These are phyloP conservation scores for Rhingia campestris DNA, from an alignment of 2,888 invertebrate species.

Conservation along the genomic window DNA sequence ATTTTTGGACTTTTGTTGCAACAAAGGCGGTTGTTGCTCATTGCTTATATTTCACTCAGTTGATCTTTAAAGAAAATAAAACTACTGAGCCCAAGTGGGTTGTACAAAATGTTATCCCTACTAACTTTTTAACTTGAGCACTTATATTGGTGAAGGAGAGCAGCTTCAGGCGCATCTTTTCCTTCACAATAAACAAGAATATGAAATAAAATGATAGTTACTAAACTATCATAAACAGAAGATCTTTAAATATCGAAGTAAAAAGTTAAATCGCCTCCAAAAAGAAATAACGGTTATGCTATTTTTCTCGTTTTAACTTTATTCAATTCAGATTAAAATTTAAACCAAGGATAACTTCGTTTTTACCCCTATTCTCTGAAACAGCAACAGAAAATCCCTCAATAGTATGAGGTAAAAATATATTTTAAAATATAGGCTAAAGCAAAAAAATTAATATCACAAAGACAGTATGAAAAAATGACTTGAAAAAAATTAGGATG, in stretches of 20 bases:
- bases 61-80: conserved; percentile 41
- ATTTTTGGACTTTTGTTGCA: conserved; percentile 24
- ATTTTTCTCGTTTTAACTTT: conserved; percentile 24
- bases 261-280: conserved; percentile 53
- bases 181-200: conserved; percentile 8
- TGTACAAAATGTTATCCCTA: too few relatives aligned
- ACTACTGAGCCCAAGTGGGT: not conserved
- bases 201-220: conserved; percentile 21
- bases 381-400: conserved; percentile 28
- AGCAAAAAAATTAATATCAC: conserved; percentile 42
- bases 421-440: conserved; percentile 18
- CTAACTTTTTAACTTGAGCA: too few relatives aligned
- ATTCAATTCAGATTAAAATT: conserved; percentile 54
- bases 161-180: not conserved
- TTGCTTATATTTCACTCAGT: conserved; percentile 20
- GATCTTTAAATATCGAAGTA: conserved; percentile 47
- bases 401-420: conserved; percentile 33
- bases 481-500: not conserved
- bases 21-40: conserved; percentile 11
- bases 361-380: conserved; percentile 23
- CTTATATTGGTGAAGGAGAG: not conserved
- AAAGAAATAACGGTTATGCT: conserved; percentile 11
- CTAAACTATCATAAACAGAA: conserved; percentile 57
- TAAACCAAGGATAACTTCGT: conserved; percentile 39
- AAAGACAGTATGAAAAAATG: conserved; percentile 30